Evolutionary conservation across 2,113 vertebrate species (phyloP), one percentile per base, ranked within the genome.

Genomic region (Rhabdomys dilectus): DNA sequence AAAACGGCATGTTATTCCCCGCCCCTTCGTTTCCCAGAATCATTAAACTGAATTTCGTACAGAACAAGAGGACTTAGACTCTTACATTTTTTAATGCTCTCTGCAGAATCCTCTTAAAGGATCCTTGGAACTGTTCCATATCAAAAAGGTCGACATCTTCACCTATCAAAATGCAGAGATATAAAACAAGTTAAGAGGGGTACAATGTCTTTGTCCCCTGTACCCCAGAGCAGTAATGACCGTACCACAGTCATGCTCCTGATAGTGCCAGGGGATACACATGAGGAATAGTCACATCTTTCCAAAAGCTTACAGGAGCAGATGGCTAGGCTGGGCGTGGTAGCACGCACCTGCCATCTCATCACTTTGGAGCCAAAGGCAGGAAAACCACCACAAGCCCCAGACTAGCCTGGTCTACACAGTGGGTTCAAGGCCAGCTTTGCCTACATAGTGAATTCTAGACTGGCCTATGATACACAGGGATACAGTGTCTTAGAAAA

Each of bases 11-110:
- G 22, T 36, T 36, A 86, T 86, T 17, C 17, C 8, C 19, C 13
- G 3, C 66, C 4, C 12, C 17, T 4, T 2, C 26, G 12, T 4
- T 3, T 4, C 84, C 17, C 1, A 60, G 48, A 85, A 16, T 53
- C 15, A 12, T 77, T 48, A 91, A 70, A 90, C 21, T 66, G 75
- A 78, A 95, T 91, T 91, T 36, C 17, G 86, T 84, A 51, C 51
- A 96, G 89, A 93, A 85, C 31, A 87, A 68, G 26, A 75, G 48
- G 87, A 91, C 78, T 88, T 68, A 34, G 68, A 70, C 77, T 90
- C 99, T 99, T 98, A 99, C 99, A 62, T 99, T 99, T 98, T 97
- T 98, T 96, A 98, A 93, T 89, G 98, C 81, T 97, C 98, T 97
- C 13, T 4, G 98, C 91, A 99, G 98, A 88, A 10, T 91, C 95